Evolutionary conservation across 1,140 invertebrate species (phyloP).

Genomic region (Anoplophora glabripennis): DNA sequence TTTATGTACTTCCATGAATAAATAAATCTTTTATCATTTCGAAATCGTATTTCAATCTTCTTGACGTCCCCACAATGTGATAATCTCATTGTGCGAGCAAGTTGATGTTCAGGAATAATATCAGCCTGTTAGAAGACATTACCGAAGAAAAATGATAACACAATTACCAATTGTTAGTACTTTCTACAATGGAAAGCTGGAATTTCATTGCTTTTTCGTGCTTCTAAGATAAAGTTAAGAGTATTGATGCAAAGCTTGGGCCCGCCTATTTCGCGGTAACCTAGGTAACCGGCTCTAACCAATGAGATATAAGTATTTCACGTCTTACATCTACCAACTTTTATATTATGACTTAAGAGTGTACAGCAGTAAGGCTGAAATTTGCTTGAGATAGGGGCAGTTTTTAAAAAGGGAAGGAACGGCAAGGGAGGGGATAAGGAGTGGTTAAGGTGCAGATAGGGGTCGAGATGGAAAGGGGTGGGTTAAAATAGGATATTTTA

Average conservation of each 20-base stretch:
- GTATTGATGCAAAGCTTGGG: conserved; percentile 18
- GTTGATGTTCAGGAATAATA: too few species aligned
- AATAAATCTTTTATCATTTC: conserved; percentile 1
- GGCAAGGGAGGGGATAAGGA: conserved; percentile 29
- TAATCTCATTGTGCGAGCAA: too few species aligned
- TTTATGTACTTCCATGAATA: background rate
- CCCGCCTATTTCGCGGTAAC: conserved; percentile 27
- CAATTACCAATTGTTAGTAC: background rate
- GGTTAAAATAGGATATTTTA: conserved; percentile 37
- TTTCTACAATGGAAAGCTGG: background rate
- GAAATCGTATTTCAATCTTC: conserved; percentile 8
- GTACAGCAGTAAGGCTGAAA: conserved; percentile 30
- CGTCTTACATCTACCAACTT: conserved; percentile 36
- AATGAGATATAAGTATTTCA: conserved; percentile 40
- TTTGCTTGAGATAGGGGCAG: conserved; percentile 37
- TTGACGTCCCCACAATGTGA: background rate
- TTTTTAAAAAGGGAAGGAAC: conserved; percentile 28
- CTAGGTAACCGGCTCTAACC: conserved; percentile 38
- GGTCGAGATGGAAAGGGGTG: conserved; percentile 18
- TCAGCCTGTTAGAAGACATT: too few species aligned
- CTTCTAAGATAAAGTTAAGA: conserved; percentile 20
- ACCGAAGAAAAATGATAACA: too few species aligned
- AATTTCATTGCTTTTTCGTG: conserved; percentile 11
- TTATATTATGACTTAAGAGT: conserved; percentile 35
- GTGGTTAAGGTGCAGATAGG: conserved; percentile 32